Evolutionary conservation across 2,113 vertebrate species (phyloP).

Genomic region (Echinops telfairi): DNA sequence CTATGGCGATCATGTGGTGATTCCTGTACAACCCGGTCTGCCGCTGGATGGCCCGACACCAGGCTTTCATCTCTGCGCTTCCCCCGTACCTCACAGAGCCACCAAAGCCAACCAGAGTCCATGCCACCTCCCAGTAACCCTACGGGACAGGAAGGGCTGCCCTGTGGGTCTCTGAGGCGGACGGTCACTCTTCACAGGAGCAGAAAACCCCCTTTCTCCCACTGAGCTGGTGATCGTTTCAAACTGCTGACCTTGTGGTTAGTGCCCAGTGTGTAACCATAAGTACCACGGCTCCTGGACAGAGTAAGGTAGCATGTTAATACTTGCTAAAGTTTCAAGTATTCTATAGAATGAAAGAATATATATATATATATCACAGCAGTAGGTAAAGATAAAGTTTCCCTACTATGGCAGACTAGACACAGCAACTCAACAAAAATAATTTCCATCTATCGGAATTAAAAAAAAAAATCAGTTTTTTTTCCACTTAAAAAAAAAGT

Average conservation of each 20-base stretch:
- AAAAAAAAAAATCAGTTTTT: background rate
- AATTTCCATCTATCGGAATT: background rate
- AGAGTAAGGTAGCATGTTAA: background rate
- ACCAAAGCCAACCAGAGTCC: too few species aligned
- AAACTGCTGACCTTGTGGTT: too few species aligned
- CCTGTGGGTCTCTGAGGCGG: too few species aligned
- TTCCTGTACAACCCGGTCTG: background rate
- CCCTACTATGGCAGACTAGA: background rate
- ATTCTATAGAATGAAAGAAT: conserved; percentile 14
- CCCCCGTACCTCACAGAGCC: too few species aligned
- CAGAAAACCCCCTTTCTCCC: too few species aligned
- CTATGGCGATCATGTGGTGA: background rate
- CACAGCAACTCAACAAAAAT: background rate
- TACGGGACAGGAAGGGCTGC: too few species aligned
- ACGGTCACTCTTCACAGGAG: too few species aligned
- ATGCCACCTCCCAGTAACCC: too few species aligned
- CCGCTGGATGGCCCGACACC: background rate
- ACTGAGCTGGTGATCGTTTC: too few species aligned
- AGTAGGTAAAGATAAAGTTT: background rate
- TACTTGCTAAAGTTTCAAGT: background rate
- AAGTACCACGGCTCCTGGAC: background rate
- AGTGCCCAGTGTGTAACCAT: too few species aligned
- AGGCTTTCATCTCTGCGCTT: background rate
- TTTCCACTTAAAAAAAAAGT: too few species aligned
- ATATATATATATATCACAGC: too few species aligned